Percentiles rank a stretch among this genome's conserved stretches.
These are phyloP conservation scores for Alexandromys fortis DNA, from an alignment of 2,113 vertebrate species.

Conservation along the genomic window DNA sequence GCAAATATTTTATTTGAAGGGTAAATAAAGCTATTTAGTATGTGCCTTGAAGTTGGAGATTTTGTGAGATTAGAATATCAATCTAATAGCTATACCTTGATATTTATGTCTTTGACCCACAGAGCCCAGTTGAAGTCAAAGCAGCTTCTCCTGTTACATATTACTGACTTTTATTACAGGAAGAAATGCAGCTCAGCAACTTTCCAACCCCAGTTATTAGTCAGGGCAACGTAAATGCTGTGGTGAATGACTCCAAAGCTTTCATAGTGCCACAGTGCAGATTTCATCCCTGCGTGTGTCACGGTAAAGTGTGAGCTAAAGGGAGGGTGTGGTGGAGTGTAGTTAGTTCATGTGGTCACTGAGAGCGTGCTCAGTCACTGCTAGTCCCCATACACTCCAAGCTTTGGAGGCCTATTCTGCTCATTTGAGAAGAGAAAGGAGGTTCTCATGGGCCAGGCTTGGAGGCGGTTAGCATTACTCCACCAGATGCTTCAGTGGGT, in stretches of 20 bases:
- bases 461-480: background rate
- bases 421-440: background rate
- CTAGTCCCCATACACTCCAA: background rate
- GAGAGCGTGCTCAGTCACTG: background rate
- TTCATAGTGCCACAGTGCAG: background rate
- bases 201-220: conserved; percentile 41
- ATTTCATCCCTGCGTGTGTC: conserved; percentile 21
- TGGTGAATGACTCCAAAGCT: background rate
- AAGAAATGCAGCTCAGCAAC: conserved; percentile 32
- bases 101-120: conserved; percentile 36
- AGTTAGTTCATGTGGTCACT: background rate
- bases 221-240: background rate
- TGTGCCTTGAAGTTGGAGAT: background rate
- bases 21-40: background rate
- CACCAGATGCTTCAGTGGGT: background rate
- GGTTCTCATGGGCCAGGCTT: background rate
- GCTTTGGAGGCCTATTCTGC: background rate
- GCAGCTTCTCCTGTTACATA: background rate
- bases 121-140: background rate
- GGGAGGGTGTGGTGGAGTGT: background rate
- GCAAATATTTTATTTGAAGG: background rate
- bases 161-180: conserved; percentile 18
- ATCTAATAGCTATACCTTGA: background rate
- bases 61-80: conserved; percentile 35
- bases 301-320: background rate